phyloP scores from a whole-genome alignment of 2,113 vertebrate species.

The Gavia stellata region DNA sequence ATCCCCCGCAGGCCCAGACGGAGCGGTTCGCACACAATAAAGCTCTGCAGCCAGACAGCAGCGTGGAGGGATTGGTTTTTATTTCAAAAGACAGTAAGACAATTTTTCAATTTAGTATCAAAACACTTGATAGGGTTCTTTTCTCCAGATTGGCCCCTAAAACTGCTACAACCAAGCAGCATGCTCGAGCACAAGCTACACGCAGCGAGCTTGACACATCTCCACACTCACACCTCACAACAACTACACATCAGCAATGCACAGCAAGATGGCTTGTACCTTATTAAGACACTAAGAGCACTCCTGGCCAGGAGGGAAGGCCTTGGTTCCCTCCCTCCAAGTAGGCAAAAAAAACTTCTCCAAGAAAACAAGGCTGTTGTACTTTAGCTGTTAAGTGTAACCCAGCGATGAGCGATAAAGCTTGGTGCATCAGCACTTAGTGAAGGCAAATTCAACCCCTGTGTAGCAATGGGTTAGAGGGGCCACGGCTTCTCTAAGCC shows the following conservation, averaged over 20 bases:
- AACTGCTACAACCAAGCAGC: constrained; percentile 42
- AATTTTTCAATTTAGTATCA: constrained; percentile 73
- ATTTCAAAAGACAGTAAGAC: constrained; percentile 74
- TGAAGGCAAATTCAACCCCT: constrained; percentile 48
- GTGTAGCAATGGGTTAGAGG: background rate
- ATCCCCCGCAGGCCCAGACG: rapidly evolving
- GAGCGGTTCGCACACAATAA: rapidly evolving
- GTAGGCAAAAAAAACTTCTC: constrained; percentile 19
- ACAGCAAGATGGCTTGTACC: background rate
- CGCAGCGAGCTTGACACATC: background rate
- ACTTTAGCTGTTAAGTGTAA: constrained; percentile 47
- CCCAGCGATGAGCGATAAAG: constrained; percentile 35
- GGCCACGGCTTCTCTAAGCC: constrained; percentile 15
- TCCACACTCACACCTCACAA: background rate
- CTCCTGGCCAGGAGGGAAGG: background rate
- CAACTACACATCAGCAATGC: background rate
- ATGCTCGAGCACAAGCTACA: constrained; percentile 53
- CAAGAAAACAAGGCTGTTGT: constrained; percentile 31
- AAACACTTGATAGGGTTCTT: constrained; percentile 63
- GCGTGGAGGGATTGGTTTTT: constrained; percentile 65
- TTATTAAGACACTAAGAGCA: constrained; percentile 14
- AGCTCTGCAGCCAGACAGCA: background rate
- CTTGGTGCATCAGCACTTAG: constrained; percentile 51
- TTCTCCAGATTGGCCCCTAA: constrained; percentile 29
- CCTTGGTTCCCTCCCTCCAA: background rate